Conservation (phyloP, 2,888 invertebrate species). For the Drosophila leonis region DNA sequence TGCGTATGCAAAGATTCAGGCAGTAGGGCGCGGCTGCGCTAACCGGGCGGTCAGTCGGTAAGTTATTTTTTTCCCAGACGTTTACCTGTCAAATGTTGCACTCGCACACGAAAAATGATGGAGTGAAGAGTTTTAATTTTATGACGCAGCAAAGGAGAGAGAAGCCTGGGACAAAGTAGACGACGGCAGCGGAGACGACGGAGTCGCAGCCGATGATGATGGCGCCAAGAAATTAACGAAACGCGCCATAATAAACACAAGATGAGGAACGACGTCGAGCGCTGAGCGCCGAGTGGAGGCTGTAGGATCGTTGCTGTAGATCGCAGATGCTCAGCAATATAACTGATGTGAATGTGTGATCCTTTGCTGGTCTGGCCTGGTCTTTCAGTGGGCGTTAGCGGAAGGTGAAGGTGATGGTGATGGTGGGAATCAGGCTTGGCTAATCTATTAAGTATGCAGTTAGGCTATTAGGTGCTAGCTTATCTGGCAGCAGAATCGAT, state of each 20-base stretch:
- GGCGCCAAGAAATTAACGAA: slow-evolving; percentile 82
- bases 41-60: slow-evolving; percentile 55
- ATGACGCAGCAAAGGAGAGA: slow-evolving; percentile 80
- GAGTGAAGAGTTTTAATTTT: slow-evolving; percentile 83
- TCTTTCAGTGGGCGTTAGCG: slow-evolving; percentile 45
- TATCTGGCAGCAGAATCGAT: slow-evolving; percentile 69
- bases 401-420: slow-evolving; percentile 30
- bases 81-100: slow-evolving; percentile 83
- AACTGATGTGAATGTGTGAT: slow-evolving; percentile 18
- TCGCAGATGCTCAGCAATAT: slow-evolving; percentile 21
- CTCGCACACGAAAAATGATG: slow-evolving; percentile 82
- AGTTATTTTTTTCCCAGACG: slow-evolving; percentile 65
- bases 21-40: slow-evolving; percentile 60
- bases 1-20: slow-evolving; percentile 33
- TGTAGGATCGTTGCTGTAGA: slow-evolving; percentile 57
- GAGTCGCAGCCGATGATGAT: slow-evolving; percentile 52
- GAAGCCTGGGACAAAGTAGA: slow-evolving; percentile 31
- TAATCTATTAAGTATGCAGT: slow-evolving; percentile 73
- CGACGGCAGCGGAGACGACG: slow-evolving; percentile 17
- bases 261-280: slow-evolving; percentile 19
- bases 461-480: slow-evolving; percentile 53
- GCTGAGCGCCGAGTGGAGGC: slow-evolving; percentile 12
- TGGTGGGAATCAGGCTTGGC: slow-evolving; percentile 47
- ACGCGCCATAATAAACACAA: slow-evolving; percentile 79
- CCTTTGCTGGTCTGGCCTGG: slow-evolving; percentile 21